Evolutionary conservation across 2,797 vertebrate genomes (phyloP), one percentile per base, ranked within the genome.

Genomic region (Pristis pectinata): DNA sequence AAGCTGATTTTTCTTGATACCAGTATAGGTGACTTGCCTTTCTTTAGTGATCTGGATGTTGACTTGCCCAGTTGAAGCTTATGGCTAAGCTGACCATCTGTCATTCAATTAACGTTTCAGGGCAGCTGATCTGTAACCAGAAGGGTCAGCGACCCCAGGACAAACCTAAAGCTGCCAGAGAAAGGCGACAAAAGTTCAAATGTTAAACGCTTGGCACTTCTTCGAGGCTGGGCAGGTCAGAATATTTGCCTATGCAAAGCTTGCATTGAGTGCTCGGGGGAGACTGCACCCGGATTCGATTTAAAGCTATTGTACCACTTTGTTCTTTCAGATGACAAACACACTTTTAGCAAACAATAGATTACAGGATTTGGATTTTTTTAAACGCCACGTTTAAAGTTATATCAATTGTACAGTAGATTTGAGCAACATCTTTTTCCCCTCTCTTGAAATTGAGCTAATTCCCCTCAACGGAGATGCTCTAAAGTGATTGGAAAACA

Each of bases 81-180:
- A 96, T 96, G 96, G 95, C 96, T 96, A 96, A 97, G 96, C 96
- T 97, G 97, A 96, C 98, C 98, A 98, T 98, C 97, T 98, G 98
- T 97, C 97, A 97, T 97, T 97, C 97, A 97, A 97, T 97, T 97
- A 97, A 97, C 97, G 97, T 97, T 96, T 96, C 96, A 96, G 96
- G 97, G 97, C 97, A 97, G 97, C 97, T 97, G 97, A 97, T 96
- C 97, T 96, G 96, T 96, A 97, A 97, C 96, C 95, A 97, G 96
- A 95, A n/a, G 92, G 97, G 97, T 98, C 97, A 97, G 96, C 96
- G 97, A 98, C 97, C 97, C 96, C 95, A 96, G 95, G 97, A 97
- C 97, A 97, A 97, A 97, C 96, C 96, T 95, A 97, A 97, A 96
- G 97, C 97, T 96, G 97, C 96, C 96, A 96, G 34, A 19, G 95